phyloP scores from a whole-genome alignment of 2,797 vertebrate genomes.

The Malacoctenus gilli region DNA sequence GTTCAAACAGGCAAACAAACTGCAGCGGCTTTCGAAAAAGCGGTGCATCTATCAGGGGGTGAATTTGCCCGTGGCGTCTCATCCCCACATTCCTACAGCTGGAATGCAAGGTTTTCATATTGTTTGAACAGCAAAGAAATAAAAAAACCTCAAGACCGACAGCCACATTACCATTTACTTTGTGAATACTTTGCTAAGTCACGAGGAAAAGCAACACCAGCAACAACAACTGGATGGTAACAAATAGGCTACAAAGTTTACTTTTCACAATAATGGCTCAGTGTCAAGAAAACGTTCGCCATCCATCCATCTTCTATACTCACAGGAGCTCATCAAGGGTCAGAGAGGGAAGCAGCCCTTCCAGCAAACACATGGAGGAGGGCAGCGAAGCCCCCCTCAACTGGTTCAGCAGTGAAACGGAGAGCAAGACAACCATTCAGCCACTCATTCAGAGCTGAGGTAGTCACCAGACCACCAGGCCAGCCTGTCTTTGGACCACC shows the following conservation, averaged over 20 bases:
- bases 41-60: slow-evolving; percentile 12
- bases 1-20: slow-evolving; percentile 44
- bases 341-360: no score
- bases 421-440: no score
- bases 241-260: slow-evolving; percentile 9
- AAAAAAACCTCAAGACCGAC: slow-evolving; percentile 3
- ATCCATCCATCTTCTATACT: no score
- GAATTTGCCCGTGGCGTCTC: slow-evolving; percentile 8
- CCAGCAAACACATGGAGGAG: no score
- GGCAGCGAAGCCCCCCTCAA: no score
- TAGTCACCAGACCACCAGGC: no score
- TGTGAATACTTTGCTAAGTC: slow-evolving; percentile 5
- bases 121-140: slow-evolving; percentile 6
- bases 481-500: no score
- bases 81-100: neutral
- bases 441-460: no score
- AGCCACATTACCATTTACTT: slow-evolving; percentile 6
- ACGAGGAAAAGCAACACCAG: no score
- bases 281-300: neutral
- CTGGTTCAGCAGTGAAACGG: no score
- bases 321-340: no score
- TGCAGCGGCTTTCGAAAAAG: neutral
- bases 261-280: neutral
- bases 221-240: neutral
- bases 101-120: neutral